Evolutionary conservation across 2,113 vertebrate species (phyloP).

Genomic region (Peromyscus polionotus): DNA sequence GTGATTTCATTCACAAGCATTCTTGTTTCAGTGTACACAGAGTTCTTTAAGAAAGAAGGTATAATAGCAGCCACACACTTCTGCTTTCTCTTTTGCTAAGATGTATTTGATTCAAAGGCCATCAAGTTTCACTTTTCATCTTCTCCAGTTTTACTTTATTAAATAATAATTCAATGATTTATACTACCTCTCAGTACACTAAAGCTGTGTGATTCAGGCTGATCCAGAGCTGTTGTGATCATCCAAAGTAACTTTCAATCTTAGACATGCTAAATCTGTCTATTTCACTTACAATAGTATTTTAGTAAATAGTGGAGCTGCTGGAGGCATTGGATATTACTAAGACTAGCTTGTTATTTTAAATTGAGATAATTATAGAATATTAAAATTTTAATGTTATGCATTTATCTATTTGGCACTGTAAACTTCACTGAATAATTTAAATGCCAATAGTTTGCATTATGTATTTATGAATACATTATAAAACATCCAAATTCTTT

Average conservation of each 20-base stretch:
- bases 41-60: slow-evolving; percentile 11
- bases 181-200: not conserved
- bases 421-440: slow-evolving; percentile 60
- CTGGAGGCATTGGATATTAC: not conserved
- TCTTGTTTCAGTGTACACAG: not conserved
- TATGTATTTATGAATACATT: slow-evolving; percentile 36
- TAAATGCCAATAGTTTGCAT: slow-evolving; percentile 36
- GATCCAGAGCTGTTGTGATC: not conserved
- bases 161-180: not conserved
- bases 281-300: not conserved
- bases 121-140: not conserved
- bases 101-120: not conserved
- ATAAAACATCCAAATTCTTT: slow-evolving; percentile 4
- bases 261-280: not conserved
- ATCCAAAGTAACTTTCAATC: not conserved
- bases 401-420: slow-evolving; percentile 23
- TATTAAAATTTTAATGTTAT: slow-evolving; percentile 60
- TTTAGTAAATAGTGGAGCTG: not conserved
- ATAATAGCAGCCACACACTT: not conserved
- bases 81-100: not conserved
- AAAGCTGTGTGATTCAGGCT: not conserved
- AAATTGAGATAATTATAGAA: slow-evolving; percentile 63
- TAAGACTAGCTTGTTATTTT: slow-evolving; percentile 50
- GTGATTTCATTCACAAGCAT: not conserved
- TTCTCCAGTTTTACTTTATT: not conserved